Evolutionary conservation across 1,140 invertebrate genomes (phyloP), one percentile per base, ranked within the genome.

Genomic region (Dreissena rostriformis): DNA sequence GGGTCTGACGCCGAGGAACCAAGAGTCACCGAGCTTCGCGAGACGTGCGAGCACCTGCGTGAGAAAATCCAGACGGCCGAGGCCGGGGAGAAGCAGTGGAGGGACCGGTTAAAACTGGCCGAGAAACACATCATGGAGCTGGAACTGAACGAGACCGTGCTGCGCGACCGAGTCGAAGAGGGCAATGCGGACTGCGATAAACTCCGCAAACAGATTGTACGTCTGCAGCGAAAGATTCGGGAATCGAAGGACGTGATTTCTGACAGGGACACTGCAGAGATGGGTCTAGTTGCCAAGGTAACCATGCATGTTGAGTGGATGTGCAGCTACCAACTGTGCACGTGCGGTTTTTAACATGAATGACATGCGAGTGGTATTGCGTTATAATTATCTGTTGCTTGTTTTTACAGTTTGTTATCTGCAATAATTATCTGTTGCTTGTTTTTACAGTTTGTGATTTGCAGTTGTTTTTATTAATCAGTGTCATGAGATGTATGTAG

Each of bases 101-200:
- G 86, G 73, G 90, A 91, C 19, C 89, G 89, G 77, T 71, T 92
- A 22, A 90, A 88, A 75, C 79, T 90, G 24, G 88, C 90, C 26
- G 91, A 92, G 53, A 83, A 90, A 26, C 90, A 88, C 24, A 89
- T 91, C 61, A 89, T 88, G 79, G 90, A 92, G 24, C 82, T 91
- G 7, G 91, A 92, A 72, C 73, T 68, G 29, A 89, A 82, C 82
- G 92, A 92, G 73, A 86, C 81, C 26, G 71, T 80, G 26, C 66
- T 88, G 28, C 71, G 90, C 52, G 92, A 92, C 19, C 86, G 81
- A 11, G 86, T 89, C n/a, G 88, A 90, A 19, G 86, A 91, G 53
- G 82, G 67, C 85, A 53, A 80, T 79, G 5, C 66, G 70, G 14
- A 78, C 78, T 80, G 91, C 88, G 68, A 73, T 51, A 49, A 89